A percentile compares a stretch with the other conserved stretches of the same genome.
These are phyloP conservation scores for Plotosus lineatus DNA, from an alignment of 2,113 vertebrate genomes.

Conservation along the genomic window DNA sequence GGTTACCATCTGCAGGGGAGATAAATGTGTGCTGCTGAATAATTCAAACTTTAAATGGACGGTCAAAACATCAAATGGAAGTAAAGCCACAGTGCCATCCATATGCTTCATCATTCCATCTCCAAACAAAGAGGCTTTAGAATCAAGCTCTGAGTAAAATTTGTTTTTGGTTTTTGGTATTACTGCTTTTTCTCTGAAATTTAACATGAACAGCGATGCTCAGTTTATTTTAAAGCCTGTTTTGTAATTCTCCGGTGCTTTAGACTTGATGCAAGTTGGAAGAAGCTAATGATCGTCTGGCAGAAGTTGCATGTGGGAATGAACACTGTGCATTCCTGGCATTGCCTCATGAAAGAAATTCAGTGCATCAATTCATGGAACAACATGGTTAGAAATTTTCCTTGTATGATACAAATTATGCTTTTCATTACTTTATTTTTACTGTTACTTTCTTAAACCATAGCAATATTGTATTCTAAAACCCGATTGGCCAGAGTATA, in stretches of 20 bases:
- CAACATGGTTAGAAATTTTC: conserved; percentile 73
- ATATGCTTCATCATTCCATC: conserved; percentile 89
- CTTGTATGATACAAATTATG: background rate
- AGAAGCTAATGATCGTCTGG: conserved; percentile 79
- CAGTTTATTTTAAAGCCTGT: background rate
- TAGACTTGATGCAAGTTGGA: conserved; percentile 83
- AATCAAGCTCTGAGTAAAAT: conserved; percentile 75
- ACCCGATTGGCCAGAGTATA: background rate
- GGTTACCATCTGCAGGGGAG: conserved; percentile 87
- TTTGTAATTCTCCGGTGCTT: background rate
- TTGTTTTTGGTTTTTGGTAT: conserved; percentile 10
- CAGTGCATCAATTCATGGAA: conserved; percentile 89
- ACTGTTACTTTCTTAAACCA: background rate
- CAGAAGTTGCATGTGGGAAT: conserved; percentile 82
- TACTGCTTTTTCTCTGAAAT: background rate
- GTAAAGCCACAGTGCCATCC: conserved; percentile 79
- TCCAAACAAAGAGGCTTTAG: conserved; percentile 85
- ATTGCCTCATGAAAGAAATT: conserved; percentile 82
- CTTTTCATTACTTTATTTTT: background rate
- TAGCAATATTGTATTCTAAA: background rate
- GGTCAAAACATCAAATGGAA: conserved; percentile 72
- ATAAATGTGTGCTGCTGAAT: conserved; percentile 79
- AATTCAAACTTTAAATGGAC: conserved; percentile 83
- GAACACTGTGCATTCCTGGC: conserved; percentile 85
- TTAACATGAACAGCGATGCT: background rate